Percentiles rank a stretch among this genome's conserved stretches.
phyloP scores from a whole-genome alignment of 2,888 invertebrate species.

The Philopedon plagiatum region DNA sequence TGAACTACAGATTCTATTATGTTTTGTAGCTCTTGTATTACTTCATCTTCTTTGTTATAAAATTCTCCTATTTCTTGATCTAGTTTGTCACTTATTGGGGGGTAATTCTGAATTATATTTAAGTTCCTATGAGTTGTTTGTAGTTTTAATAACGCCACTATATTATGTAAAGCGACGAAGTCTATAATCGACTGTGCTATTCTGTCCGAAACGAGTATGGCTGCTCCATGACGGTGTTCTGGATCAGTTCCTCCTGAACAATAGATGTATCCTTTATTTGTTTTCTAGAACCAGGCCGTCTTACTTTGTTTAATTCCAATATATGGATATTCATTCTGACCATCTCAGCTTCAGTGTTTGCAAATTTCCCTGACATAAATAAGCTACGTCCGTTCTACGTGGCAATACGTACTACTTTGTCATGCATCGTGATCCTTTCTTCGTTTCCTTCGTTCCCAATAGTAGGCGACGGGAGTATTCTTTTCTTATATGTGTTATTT shows the following conservation, averaged over 20 bases:
- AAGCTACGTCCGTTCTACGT: constrained; percentile 29
- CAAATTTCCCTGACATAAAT: constrained; percentile 31
- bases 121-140: constrained; percentile 22
- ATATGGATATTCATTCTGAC: constrained; percentile 43
- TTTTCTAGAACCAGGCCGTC: constrained; percentile 45
- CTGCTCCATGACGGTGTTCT: constrained; percentile 30
- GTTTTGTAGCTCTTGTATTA: too few relatives aligned
- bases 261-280: constrained; percentile 16
- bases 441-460: too few relatives aligned
- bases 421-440: too few relatives aligned
- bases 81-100: constrained; percentile 15
- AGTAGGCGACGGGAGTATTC: too few relatives aligned
- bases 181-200: constrained; percentile 22
- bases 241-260: constrained; percentile 34
- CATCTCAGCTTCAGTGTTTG: constrained; percentile 37
- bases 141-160: constrained; percentile 15
- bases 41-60: constrained; percentile 31
- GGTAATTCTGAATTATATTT: constrained; percentile 21
- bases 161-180: constrained; percentile 21
- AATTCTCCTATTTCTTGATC: constrained; percentile 30
- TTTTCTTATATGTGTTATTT: too few relatives aligned
- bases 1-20: too few relatives aligned
- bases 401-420: background rate
- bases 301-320: constrained; percentile 44
- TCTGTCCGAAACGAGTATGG: constrained; percentile 21